Evolutionary conservation across 2,797 vertebrate genomes (phyloP), one percentile per base, ranked within the genome.

Genomic region (Falco cherrug): DNA sequence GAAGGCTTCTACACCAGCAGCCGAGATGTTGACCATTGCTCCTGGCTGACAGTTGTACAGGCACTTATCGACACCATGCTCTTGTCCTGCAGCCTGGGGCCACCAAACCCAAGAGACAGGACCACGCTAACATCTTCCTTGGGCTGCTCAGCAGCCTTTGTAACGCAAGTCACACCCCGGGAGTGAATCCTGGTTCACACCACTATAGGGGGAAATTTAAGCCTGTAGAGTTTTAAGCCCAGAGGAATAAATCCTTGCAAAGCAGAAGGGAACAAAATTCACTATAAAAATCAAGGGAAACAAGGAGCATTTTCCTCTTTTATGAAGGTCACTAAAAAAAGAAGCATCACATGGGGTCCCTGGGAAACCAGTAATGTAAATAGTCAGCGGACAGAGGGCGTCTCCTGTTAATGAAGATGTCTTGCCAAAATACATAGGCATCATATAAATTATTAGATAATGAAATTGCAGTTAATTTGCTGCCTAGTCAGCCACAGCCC

Each of bases 381-480:
- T 33, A 93, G 71, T 54, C 77, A 84, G 80, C 0, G 11, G 84
- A 45, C 87, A 97, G 84, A 92, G 93, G 64, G 68, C 82, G 92
- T 77, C 92, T 91, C 68, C 82, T 92, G 22, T 85, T 94, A 85
- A 91, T 85, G 94, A 43, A 93, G 79, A 78, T 77, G 69, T 70
- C 79, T 79, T 15, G 2, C 84, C 89, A 87, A 95, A 87, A 86
- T 50, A 89, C 57, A 91, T 37, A 71, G 60, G 75, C 79, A 70
- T 89, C 89, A 26, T 53, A 77, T 89, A 80, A 92, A 91, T 94
- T 80, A 89, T 85, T 87, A 56, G 78, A 37, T 94, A 93, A 96
- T 93, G 91, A 93, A 84, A 96, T 90, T 94, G 43, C 75, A 93
- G 73, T 60, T 93, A 91, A 96, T 94, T 93, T 95, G 78, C 92